Evolutionary conservation across 2,888 invertebrate species (phyloP).

Genomic region (Lacanobia wlatinum): DNA sequence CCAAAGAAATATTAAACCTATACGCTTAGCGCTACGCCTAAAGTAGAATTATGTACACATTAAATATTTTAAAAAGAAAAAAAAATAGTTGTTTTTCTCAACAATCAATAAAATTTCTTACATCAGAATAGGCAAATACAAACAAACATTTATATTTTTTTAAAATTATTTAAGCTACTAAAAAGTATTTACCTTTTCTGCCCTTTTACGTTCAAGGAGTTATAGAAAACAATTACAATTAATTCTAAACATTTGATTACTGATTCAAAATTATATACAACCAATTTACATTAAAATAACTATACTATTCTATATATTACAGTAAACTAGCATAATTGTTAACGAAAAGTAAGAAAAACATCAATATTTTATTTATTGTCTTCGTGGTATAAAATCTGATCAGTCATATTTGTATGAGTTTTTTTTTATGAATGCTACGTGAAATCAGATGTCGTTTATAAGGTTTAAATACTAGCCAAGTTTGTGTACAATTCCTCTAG

Average conservation of each 20-base stretch:
- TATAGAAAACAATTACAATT: slow-evolving; percentile 62
- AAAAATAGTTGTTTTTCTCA: slow-evolving; percentile 62
- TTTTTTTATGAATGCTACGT: slow-evolving; percentile 52
- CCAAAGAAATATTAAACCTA: slow-evolving; percentile 75
- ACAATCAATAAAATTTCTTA: slow-evolving; percentile 67
- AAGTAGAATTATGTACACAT: slow-evolving; percentile 76
- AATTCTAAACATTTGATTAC: slow-evolving; percentile 71
- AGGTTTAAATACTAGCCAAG: background rate
- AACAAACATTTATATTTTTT: slow-evolving; percentile 38
- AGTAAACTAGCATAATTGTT: slow-evolving; percentile 64
- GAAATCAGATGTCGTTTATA: slow-evolving; percentile 37
- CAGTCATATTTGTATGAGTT: slow-evolving; percentile 65
- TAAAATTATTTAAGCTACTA: slow-evolving; percentile 40
- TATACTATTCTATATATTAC: slow-evolving; percentile 72
- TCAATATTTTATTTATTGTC: slow-evolving; percentile 62
- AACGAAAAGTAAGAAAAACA: slow-evolving; percentile 64
- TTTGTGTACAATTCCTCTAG: slow-evolving; percentile 10
- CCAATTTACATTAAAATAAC: slow-evolving; percentile 86
- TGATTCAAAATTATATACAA: slow-evolving; percentile 87
- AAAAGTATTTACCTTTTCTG: slow-evolving; percentile 50
- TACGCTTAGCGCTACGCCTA: slow-evolving; percentile 82
- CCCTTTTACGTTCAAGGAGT: slow-evolving; percentile 61
- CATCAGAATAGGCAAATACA: slow-evolving; percentile 61
- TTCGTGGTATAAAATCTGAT: slow-evolving; percentile 61
- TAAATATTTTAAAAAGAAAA: slow-evolving; percentile 70